Conservation (phyloP, 2,888 invertebrate genomes). For the Drosophila suboccidentalis region DNA sequence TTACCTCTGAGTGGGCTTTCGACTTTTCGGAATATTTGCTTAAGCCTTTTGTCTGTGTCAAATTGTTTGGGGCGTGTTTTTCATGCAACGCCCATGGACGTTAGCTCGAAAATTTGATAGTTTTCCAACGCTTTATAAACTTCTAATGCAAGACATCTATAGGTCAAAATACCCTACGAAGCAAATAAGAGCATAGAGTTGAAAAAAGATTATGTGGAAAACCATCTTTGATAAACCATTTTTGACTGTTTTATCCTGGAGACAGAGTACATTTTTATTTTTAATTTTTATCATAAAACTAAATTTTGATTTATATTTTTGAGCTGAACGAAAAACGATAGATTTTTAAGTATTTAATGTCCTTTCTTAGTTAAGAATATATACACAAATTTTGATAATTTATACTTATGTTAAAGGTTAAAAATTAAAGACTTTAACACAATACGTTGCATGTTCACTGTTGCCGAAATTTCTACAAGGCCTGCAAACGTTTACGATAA, state of each 20-base stretch:
- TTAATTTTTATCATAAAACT: too few relatives aligned
- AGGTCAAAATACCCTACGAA: neutral
- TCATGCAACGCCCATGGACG: constrained; percentile 6
- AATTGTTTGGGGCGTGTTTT: constrained; percentile 69
- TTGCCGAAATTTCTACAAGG: too few relatives aligned
- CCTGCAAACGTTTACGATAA: too few relatives aligned
- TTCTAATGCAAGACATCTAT: constrained; percentile 3
- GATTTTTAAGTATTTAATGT: too few relatives aligned
- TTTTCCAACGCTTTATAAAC: constrained; percentile 5
- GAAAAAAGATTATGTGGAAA: too few relatives aligned
- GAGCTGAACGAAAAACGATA: neutral
- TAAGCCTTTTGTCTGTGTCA: constrained; percentile 62
- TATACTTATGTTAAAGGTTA: too few relatives aligned
- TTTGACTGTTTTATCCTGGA: too few relatives aligned
- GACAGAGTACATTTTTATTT: too few relatives aligned
- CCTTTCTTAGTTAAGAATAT: too few relatives aligned
- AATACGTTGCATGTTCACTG: neutral
- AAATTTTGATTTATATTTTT: too few relatives aligned
- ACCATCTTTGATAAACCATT: too few relatives aligned
- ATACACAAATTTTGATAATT: too few relatives aligned
- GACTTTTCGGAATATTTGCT: constrained; percentile 52
- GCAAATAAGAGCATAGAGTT: neutral
- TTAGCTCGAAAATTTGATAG: constrained; percentile 1
- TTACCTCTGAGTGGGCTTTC: constrained; percentile 40
- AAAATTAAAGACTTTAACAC: neutral